Percentiles rank a stretch among this genome's conserved stretches.
These are phyloP conservation scores for Rhopalosiphum nymphaeae DNA, from an alignment of 2,888 invertebrate genomes.

Conservation along the genomic window DNA sequence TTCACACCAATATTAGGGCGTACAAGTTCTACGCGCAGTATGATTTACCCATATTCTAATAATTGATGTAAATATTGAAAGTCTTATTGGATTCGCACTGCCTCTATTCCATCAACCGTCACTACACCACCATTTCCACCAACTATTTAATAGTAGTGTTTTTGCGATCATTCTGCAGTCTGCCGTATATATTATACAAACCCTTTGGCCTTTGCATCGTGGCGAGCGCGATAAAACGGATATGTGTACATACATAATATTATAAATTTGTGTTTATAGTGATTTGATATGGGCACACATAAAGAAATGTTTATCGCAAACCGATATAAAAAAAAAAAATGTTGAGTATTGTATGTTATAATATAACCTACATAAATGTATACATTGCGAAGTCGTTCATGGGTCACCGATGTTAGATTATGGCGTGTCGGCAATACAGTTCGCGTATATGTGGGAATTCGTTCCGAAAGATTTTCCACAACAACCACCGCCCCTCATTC, in stretches of 20 bases:
- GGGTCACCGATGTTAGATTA: slow-evolving; percentile 44
- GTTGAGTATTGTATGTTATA: not conserved
- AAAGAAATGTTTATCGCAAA: slow-evolving; percentile 2
- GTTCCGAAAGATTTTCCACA: not conserved
- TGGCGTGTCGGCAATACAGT: not conserved
- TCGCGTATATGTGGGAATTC: not conserved
- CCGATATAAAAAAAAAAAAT: not conserved
- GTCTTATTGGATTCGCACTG: not conserved
- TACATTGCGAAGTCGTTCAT: not conserved
- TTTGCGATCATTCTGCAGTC: not conserved
- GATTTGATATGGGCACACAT: not conserved
- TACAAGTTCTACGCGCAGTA: not conserved
- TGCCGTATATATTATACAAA: not conserved
- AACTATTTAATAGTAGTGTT: not conserved
- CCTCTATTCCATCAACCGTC: not conserved
- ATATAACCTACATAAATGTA: not conserved
- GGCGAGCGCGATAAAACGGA: not conserved
- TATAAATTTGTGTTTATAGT: not conserved
- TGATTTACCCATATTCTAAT: not conserved
- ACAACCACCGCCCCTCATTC: not conserved
- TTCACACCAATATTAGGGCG: not conserved
- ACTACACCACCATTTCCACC: not conserved
- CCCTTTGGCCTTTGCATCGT: not conserved
- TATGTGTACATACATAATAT: not conserved
- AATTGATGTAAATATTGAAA: not conserved